Evolutionary conservation across 2,888 invertebrate species (phyloP).

Genomic region (Neocrepidodera transversa): DNA sequence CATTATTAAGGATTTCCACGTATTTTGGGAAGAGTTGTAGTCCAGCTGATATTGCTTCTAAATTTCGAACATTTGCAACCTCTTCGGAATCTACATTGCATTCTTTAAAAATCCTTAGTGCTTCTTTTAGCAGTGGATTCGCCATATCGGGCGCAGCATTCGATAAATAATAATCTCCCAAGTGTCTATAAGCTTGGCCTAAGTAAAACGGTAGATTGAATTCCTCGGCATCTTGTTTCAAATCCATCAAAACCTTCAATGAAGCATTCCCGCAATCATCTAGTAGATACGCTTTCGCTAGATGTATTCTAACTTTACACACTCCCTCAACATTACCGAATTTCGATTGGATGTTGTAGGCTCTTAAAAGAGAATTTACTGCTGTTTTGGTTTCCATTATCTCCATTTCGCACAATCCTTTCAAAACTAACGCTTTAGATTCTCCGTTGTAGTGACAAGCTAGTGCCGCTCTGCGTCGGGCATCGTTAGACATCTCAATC

Average conservation of each 20-base stretch:
- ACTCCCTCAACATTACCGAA: constrained; percentile 60
- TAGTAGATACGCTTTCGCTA: constrained; percentile 64
- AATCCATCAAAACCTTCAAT: constrained; percentile 43
- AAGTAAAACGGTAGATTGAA: constrained; percentile 49
- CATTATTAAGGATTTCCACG: constrained; percentile 42
- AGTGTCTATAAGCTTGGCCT: constrained; percentile 53
- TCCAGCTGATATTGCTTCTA: constrained; percentile 54
- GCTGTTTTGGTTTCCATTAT: constrained; percentile 63
- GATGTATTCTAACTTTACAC: constrained; percentile 64
- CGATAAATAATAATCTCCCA: constrained; percentile 56
- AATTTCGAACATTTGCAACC: constrained; percentile 50
- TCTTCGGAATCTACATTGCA: constrained; percentile 34
- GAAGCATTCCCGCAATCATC: constrained; percentile 37
- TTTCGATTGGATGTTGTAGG: constrained; percentile 59
- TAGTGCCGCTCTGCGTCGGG: constrained; percentile 64
- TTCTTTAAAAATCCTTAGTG: constrained; percentile 51
- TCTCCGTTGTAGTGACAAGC: constrained; percentile 61
- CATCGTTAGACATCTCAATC: constrained; percentile 61
- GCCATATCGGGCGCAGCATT: constrained; percentile 49
- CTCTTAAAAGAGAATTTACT: constrained; percentile 62
- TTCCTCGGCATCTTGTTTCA: constrained; percentile 34
- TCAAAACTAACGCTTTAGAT: constrained; percentile 64
- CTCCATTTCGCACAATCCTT: constrained; percentile 63
- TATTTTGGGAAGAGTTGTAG: constrained; percentile 51
- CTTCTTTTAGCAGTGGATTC: constrained; percentile 50